Evolutionary conservation across 1,140 invertebrate species (phyloP), one percentile per base, ranked within the genome.

Genomic region (Tyrophagus putrescentiae): DNA sequence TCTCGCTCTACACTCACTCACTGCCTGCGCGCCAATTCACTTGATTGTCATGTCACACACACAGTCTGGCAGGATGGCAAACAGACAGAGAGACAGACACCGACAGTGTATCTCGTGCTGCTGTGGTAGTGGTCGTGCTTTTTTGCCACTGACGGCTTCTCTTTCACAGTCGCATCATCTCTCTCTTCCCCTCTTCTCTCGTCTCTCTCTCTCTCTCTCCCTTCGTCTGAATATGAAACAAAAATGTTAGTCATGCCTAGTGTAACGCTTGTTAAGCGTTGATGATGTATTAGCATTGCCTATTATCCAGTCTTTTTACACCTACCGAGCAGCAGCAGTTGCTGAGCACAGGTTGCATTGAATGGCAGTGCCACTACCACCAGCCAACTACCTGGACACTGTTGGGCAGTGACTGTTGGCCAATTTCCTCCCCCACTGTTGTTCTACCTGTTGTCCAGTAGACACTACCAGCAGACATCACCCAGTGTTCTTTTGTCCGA

Each of bases 211-310:
- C 36, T 13, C 21, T 39, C 36, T 39, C 36, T 39, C 36, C 36
- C 21, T 21, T 39, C 36, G 36, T 48, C n/a, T n/a, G n/a, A n/a
- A n/a, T n/a, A n/a, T n/a, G n/a, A n/a, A n/a, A n/a, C n/a, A n/a
- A n/a, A n/a, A n/a, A n/a, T n/a, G n/a, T n/a, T n/a, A 18, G 45
- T 48, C 45, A 48, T 48, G 45, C 45, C 21, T 48, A 48, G 31
- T 48, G 45, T 48, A 48, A 48, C 18, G 45, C 45, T 48, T 48
- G 18, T 48, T 48, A 48, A 48, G 7, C 45, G 18, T 48, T 48
- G 45, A 48, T 48, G 45, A 48, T 48, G 18, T 48, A 48, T 48
- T 48, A 48, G 7, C 7, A 29, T 7, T 18, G 45, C 7, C 45
- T 48, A 48, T 48, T 48, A 48, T 48, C 36, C n/a, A n/a, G n/a